Evolutionary conservation across 2,113 vertebrate genomes (phyloP).

Genomic region (Pithys albifrons): DNA sequence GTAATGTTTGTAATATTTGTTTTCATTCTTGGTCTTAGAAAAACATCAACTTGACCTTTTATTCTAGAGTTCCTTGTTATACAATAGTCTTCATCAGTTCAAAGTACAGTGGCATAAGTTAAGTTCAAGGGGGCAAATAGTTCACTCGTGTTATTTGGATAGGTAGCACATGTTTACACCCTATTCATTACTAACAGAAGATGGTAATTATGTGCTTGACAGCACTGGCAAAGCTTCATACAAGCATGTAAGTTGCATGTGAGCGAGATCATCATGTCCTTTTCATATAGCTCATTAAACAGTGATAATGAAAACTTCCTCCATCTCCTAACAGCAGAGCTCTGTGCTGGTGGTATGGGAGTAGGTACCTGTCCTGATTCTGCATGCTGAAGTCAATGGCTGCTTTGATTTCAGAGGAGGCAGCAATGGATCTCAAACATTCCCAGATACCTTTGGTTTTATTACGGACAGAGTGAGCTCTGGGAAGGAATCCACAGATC

Average conservation of each 20-base stretch:
- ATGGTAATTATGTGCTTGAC: not conserved
- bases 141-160: conserved; percentile 28
- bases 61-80: conserved; percentile 13
- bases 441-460: not conserved
- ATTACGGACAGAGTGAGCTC: not conserved
- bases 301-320: not conserved
- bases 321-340: not conserved
- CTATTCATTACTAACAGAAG: not conserved
- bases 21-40: conserved; percentile 13
- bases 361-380: not conserved
- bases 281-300: not conserved
- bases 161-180: not conserved
- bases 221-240: not conserved
- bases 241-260: not conserved
- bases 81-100: not conserved
- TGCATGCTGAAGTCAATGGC: not conserved
- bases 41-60: conserved; percentile 40
- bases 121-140: not conserved
- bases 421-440: not conserved
- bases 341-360: not conserved
- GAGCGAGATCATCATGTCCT: not conserved
- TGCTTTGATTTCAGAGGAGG: not conserved
- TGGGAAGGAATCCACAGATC: not conserved
- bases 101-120: conserved; percentile 12
- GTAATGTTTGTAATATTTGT: conserved; percentile 33